These are phyloP conservation scores for Metallyticus violacea DNA, from an alignment of 2,888 invertebrate species.

Conservation along the genomic window DNA sequence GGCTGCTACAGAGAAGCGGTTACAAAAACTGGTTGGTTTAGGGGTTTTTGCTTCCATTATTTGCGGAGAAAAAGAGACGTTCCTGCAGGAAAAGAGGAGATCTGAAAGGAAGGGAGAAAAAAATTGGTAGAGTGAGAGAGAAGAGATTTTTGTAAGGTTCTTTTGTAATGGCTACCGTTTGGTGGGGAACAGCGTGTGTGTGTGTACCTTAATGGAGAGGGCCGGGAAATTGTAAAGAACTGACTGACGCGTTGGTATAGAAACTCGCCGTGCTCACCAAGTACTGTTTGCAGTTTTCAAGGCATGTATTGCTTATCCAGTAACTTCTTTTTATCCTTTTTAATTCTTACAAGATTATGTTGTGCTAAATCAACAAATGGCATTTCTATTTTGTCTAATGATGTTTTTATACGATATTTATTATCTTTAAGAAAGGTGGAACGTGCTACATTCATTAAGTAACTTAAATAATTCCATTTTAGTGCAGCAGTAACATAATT, in stretches of 20 bases:
- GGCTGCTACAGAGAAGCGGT: no score
- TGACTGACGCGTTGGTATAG: not conserved
- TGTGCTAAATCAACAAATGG: no score
- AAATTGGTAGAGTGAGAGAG: not conserved
- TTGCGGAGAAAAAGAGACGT: not conserved
- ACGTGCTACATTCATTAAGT: no score
- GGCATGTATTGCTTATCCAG: no score
- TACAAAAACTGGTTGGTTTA: slow-evolving; percentile 17
- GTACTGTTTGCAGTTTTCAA: no score
- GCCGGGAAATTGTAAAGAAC: not conserved
- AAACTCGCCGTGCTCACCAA: not conserved
- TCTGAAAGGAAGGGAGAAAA: not conserved
- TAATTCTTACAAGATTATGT: no score
- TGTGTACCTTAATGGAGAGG: slow-evolving; percentile 5
- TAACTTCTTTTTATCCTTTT: no score
- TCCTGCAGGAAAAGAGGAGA: not conserved
- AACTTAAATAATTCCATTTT: no score
- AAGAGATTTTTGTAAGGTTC: not conserved
- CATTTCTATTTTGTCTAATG: no score
- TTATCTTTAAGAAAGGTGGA: no score
- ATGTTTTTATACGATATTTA: no score
- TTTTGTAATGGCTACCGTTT: slow-evolving; percentile 2
- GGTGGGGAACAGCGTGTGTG: not conserved
- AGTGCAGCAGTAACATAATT: no score
- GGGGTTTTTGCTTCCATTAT: slow-evolving; percentile 8